A percentile compares a stretch with the other conserved stretches of the same genome.
phyloP scores from a whole-genome alignment of 2,797 vertebrate genomes.

The Gobionotothen gibberifrons region DNA sequence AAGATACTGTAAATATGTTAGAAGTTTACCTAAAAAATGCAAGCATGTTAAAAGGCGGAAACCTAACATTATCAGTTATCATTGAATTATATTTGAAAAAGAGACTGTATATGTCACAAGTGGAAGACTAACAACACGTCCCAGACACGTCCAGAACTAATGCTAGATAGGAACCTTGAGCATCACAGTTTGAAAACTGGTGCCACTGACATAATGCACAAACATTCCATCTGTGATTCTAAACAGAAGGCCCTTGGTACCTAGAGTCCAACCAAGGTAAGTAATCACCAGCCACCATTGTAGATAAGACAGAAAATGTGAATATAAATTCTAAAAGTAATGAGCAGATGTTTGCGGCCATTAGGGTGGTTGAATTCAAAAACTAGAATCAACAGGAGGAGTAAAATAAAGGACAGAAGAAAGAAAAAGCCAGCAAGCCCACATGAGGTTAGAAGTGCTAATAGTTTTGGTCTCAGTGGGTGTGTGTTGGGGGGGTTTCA shows the following conservation, averaged over 20 bases:
- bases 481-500: conserved; percentile 20
- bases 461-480: conserved; percentile 68
- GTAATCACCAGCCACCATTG: conserved; percentile 12
- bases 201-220: background rate
- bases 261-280: conserved; percentile 20
- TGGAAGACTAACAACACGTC: too few relatives aligned
- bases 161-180: too few relatives aligned
- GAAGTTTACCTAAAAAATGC: too few relatives aligned
- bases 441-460: conserved; percentile 65
- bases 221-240: background rate
- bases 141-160: too few relatives aligned
- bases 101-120: too few relatives aligned
- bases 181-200: too few relatives aligned
- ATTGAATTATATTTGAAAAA: too few relatives aligned
- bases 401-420: conserved; percentile 26
- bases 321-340: conserved; percentile 25
- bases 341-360: conserved; percentile 46
- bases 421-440: conserved; percentile 43
- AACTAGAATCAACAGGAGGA: conserved; percentile 37
- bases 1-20: too few relatives aligned
- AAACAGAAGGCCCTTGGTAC: background rate
- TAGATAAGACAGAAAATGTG: conserved; percentile 17
- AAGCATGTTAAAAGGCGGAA: too few relatives aligned
- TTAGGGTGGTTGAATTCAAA: conserved; percentile 39
- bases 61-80: too few relatives aligned